Base-by-base conservation (phyloP, 2,113 vertebrate genomes). In the Excalfactoria chinensis region DNA sequence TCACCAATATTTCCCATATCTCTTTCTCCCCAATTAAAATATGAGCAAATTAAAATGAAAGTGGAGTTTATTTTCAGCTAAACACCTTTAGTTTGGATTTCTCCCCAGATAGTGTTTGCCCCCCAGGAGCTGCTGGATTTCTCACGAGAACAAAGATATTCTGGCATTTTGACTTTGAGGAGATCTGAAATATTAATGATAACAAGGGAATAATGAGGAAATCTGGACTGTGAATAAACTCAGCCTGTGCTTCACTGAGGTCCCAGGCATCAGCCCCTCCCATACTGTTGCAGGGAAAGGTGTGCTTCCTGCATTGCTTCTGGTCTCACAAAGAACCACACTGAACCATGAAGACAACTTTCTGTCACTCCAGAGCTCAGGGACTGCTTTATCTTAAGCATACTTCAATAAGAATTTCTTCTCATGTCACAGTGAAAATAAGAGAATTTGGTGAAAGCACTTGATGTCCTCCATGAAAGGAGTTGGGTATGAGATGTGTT, bases 21-120 rank as follows among this genome's bases (percentile, higher is more conserved):
- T 19, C 34, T 86, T 93, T 86, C 7, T 30, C 53, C 58, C 6
- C 32, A 81, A 3, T 67, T 86, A 43, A 3, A 18, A 69, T 37
- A 56, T 7, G 7, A 69, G 8, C 30, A 86, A 84, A 76, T 75
- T 34, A 53, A 92, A 90, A 94, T 28, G 8, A 75, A 94, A 92
- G 13, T 22, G 32, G 6, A 72, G 5, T 1, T 4, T 81, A 53
- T 78, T 86, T 80, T 90, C 48, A 73, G 26, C 16, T 62, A 58
- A 94, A 86, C 26, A 78, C n/a, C 13, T 81, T 1, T 12, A 67
- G 25, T 88, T 49, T 48, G 23, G 35, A 58, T 86, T 84, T 94
- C 32, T 90, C 55, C 10, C 21, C 53, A 82, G 10, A 25, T 80
- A 58, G n/a, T 81, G 35, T 76, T 87, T 83, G 51, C 19, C 13